Percentiles rank a stretch among this genome's conserved stretches.
Conservation (phyloP, 2,113 vertebrate species). For the Pelmatolapia mariae region DNA sequence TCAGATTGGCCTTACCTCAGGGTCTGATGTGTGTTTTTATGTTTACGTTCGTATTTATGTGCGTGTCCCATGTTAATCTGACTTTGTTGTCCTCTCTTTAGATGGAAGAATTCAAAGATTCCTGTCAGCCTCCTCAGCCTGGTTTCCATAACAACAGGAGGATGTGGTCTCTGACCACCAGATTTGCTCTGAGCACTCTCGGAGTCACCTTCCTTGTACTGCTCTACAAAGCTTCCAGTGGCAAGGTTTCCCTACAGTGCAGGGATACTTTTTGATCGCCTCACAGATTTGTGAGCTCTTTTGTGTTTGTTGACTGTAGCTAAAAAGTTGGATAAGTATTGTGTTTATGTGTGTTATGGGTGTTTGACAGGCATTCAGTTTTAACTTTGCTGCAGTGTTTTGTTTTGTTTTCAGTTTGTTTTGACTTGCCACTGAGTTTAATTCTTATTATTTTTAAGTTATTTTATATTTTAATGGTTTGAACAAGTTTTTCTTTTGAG, state of each 20-base stretch:
- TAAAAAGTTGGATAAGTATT: neutral
- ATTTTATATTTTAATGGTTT: neutral
- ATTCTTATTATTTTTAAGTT: neutral
- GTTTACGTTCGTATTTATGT: neutral
- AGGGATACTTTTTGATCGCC: neutral
- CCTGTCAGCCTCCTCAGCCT: slow-evolving; percentile 59
- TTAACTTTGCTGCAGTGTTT: neutral
- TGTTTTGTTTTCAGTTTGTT: neutral
- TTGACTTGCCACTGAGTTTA: neutral
- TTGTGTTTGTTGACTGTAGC: neutral
- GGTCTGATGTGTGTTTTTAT: neutral
- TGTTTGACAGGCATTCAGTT: neutral
- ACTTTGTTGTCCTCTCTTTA: slow-evolving; percentile 11
- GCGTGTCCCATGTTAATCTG: neutral
- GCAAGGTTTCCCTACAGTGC: slow-evolving; percentile 1
- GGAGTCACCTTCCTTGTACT: slow-evolving; percentile 74
- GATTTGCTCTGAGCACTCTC: slow-evolving; percentile 61
- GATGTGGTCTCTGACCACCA: slow-evolving; percentile 50
- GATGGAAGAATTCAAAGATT: slow-evolving; percentile 68
- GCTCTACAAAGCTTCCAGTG: slow-evolving; percentile 56
- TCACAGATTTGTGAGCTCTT: neutral
- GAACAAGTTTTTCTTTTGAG: neutral
- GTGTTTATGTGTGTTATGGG: neutral
- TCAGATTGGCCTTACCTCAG: neutral
- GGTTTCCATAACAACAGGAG: slow-evolving; percentile 49